Evolutionary conservation across 2,888 invertebrate species (phyloP).

Genomic region (Hermodice carunculata): DNA sequence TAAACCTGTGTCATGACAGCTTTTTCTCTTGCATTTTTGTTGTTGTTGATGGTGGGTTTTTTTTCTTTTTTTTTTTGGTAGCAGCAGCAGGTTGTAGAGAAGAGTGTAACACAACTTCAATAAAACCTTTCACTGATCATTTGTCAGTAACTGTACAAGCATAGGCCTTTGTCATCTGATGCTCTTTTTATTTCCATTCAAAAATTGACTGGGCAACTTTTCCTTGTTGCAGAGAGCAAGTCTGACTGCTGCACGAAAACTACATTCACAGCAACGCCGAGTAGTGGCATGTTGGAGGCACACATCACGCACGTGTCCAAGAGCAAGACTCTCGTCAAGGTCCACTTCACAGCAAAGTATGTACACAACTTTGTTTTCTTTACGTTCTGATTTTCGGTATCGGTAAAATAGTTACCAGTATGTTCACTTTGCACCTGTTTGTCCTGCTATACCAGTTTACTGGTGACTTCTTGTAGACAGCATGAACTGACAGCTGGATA

Average conservation of each 20-base stretch:
- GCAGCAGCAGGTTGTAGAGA: background rate
- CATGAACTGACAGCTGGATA: too few relatives aligned
- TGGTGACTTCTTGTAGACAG: too few relatives aligned
- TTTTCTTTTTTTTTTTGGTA: background rate
- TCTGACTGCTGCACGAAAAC: conserved; percentile 47
- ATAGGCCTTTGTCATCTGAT: background rate
- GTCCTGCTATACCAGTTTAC: too few relatives aligned
- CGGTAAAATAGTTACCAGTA: too few relatives aligned
- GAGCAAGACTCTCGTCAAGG: conserved; percentile 54
- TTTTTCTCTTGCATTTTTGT: too few relatives aligned
- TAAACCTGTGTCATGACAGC: too few relatives aligned
- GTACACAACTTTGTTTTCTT: conserved; percentile 29
- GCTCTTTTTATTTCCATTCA: background rate
- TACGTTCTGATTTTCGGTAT: too few relatives aligned
- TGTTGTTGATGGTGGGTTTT: too few relatives aligned
- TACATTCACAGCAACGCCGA: conserved; percentile 57
- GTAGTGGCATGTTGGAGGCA: conserved; percentile 55
- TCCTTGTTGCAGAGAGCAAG: conserved; percentile 45
- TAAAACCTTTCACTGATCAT: too few relatives aligned
- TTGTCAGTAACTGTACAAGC: too few relatives aligned
- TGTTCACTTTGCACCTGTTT: too few relatives aligned
- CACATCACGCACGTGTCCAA: conserved; percentile 59
- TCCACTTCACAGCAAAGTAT: conserved; percentile 66
- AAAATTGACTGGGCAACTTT: background rate
- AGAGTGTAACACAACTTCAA: background rate